These are phyloP conservation scores for Rugalucina vietnamica DNA, from an alignment of 2,888 invertebrate genomes.

Conservation along the genomic window DNA sequence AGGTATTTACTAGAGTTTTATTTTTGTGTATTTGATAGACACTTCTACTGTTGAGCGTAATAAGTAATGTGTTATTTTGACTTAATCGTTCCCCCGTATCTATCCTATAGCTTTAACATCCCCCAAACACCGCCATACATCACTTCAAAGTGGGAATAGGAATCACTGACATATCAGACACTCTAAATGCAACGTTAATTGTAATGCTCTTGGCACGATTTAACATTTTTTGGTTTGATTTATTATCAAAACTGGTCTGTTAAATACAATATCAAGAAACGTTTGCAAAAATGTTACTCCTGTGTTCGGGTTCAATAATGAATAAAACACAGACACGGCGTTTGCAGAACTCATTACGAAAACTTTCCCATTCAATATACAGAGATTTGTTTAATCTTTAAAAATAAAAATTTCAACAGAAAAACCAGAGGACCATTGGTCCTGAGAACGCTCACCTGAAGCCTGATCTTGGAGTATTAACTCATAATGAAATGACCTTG, in stretches of 20 bases:
- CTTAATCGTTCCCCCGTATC: not conserved
- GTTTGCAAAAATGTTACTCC: too few relatives aligned
- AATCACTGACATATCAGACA: not conserved
- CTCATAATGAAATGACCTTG: too few relatives aligned
- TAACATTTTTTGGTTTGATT: not conserved
- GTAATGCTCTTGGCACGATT: not conserved
- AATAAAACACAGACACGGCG: too few relatives aligned
- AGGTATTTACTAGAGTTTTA: not conserved
- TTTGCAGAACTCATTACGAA: too few relatives aligned
- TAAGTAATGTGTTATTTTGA: not conserved
- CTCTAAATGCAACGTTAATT: not conserved
- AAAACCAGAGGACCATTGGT: too few relatives aligned
- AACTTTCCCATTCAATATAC: too few relatives aligned
- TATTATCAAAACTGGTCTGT: not conserved
- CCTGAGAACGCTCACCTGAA: too few relatives aligned
- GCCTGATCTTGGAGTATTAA: too few relatives aligned
- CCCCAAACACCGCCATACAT: slow-evolving; percentile 1
- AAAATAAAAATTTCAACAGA: too few relatives aligned
- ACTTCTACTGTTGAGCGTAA: not conserved
- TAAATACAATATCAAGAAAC: too few relatives aligned
- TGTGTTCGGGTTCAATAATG: too few relatives aligned
- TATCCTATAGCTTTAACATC: not conserved
- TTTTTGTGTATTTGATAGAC: not conserved
- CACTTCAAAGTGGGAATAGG: not conserved
- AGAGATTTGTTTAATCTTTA: too few relatives aligned